Conservation (phyloP, 2,888 invertebrate species). For the Patella caerulea region DNA sequence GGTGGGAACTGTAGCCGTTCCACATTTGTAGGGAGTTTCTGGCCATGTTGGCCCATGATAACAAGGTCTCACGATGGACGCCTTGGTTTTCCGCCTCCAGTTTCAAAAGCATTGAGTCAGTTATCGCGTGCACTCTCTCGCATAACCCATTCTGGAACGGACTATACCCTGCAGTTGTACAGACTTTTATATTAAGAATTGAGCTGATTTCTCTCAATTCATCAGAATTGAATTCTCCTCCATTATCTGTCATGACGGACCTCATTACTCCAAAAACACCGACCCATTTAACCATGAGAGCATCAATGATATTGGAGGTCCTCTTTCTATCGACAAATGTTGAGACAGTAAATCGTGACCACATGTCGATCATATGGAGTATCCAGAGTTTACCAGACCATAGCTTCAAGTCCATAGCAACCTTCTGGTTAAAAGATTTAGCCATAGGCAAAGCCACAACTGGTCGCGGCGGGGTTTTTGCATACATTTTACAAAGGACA, state of each 20-base stretch:
- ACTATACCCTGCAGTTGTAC: slow-evolving; percentile 25
- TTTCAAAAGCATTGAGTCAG: slow-evolving; percentile 23
- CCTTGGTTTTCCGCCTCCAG: slow-evolving; percentile 15
- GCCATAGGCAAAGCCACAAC: slow-evolving; percentile 15
- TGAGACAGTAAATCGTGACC: slow-evolving; percentile 17
- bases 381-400: slow-evolving; percentile 14
- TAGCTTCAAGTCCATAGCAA: slow-evolving; percentile 21
- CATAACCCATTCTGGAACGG: slow-evolving; percentile 16
- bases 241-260: slow-evolving; percentile 7
- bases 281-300: not conserved
- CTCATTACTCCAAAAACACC: slow-evolving; percentile 6
- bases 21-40: slow-evolving; percentile 19
- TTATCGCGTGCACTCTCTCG: slow-evolving; percentile 24
- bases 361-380: slow-evolving; percentile 22
- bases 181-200: slow-evolving; percentile 17
- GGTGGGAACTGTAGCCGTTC: slow-evolving; percentile 19
- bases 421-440: slow-evolving; percentile 15
- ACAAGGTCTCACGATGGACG: not conserved
- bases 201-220: slow-evolving; percentile 13
- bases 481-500: slow-evolving; percentile 17
- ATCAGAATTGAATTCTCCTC: not conserved
- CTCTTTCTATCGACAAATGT: slow-evolving; percentile 12
- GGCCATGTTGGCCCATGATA: slow-evolving; percentile 25
- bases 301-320: slow-evolving; percentile 3
- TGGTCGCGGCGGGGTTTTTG: slow-evolving; percentile 19